Evolutionary conservation across 30 jellyfish, hydroid and myxozoan species (phyloP).

Genomic region (Turritopsis dohrnii): DNA sequence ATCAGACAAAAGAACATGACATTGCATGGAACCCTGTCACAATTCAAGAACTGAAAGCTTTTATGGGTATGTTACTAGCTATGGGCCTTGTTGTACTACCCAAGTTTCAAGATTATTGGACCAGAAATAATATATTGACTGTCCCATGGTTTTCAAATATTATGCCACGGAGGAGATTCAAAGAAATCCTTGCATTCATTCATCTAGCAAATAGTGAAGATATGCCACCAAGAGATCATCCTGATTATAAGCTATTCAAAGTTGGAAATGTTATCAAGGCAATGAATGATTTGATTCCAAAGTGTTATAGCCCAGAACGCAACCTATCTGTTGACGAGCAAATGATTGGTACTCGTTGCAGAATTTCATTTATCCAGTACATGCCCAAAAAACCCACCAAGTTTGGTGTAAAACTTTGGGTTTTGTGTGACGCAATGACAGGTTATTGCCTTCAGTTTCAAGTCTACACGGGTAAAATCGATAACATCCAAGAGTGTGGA

Average conservation of each 20-base stretch:
- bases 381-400: conserved; percentile 27
- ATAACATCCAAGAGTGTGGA: not conserved
- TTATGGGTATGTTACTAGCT: no score
- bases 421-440: not conserved
- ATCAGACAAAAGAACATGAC: no score
- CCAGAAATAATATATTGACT: no score
- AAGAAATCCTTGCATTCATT: conserved; percentile 11
- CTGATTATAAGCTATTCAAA: conserved; percentile 28
- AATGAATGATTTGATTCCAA: conserved; percentile 16
- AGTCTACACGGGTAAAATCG: conserved; percentile 4
- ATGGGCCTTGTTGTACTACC: no score
- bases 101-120: no score
- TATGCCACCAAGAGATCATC: conserved; percentile 18
- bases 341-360: conserved; percentile 39
- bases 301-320: conserved; percentile 31
- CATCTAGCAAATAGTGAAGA: conserved; percentile 23
- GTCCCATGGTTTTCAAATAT: no score
- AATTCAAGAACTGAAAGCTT: no score
- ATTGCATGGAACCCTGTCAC: no score
- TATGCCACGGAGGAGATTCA: no score
- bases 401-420: conserved; percentile 13
- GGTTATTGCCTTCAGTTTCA: conserved; percentile 7
- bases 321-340: conserved; percentile 36
- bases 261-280: conserved; percentile 8
- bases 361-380: conserved; percentile 36